phyloP scores from a whole-genome alignment of 2,113 vertebrate genomes.

The Cyprinodon tularosa region DNA sequence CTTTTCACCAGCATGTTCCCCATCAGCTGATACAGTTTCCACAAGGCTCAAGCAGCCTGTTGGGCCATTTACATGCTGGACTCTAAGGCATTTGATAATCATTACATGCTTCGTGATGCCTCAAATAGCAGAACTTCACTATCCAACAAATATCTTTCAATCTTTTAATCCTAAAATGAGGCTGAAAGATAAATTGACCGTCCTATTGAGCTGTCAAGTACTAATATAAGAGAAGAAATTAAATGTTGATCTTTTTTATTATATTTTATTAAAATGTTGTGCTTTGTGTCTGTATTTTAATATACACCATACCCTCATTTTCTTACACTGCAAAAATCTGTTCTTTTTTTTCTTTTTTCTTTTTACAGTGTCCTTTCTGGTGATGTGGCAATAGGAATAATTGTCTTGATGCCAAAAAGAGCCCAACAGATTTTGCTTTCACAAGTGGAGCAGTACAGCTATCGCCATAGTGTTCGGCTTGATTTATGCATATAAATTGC shows the following conservation, averaged over 20 bases:
- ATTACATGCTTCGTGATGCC: conserved; percentile 7
- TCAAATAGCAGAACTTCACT: neutral
- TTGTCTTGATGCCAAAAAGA: too few relatives aligned
- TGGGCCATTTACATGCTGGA: neutral
- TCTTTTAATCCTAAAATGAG: neutral
- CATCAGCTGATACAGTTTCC: conserved; percentile 3
- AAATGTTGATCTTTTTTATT: neutral
- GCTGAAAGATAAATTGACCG: neutral
- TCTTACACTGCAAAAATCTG: too few relatives aligned
- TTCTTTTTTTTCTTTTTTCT: too few relatives aligned
- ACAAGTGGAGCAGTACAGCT: too few relatives aligned
- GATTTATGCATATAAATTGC: too few relatives aligned
- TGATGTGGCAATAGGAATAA: too few relatives aligned
- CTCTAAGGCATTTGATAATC: conserved; percentile 11
- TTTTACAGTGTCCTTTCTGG: too few relatives aligned
- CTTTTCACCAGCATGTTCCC: conserved; percentile 36
- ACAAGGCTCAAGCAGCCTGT: conserved; percentile 4
- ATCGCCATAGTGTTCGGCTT: too few relatives aligned
- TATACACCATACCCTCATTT: too few relatives aligned
- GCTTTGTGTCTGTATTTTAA: neutral
- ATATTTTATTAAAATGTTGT: neutral
- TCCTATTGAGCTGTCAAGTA: neutral
- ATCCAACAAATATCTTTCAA: neutral
- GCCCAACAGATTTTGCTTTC: too few relatives aligned
- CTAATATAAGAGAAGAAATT: neutral